Conservation (phyloP, 2,888 invertebrate genomes). For the Habroteleia sp. region DNA sequence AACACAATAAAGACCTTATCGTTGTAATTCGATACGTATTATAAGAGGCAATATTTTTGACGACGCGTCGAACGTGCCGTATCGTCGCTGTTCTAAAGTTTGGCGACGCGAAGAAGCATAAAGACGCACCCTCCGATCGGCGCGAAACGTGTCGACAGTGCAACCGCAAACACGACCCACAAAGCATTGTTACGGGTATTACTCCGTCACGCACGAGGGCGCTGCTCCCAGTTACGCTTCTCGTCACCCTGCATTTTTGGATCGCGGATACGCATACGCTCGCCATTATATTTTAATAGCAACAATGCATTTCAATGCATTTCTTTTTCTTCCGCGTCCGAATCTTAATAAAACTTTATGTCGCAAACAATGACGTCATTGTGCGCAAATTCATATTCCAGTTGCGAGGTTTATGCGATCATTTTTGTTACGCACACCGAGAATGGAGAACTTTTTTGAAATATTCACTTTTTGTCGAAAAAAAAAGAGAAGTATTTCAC, state of each 20-base stretch:
- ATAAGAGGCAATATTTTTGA: constrained; percentile 53
- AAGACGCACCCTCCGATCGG: constrained; percentile 58
- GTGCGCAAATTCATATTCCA: too few relatives aligned
- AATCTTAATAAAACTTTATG: too few relatives aligned
- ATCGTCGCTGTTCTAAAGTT: constrained; percentile 56
- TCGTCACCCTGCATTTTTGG: constrained; percentile 38
- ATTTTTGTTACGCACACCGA: too few relatives aligned
- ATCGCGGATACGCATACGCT: constrained; percentile 31
- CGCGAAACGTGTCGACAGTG: constrained; percentile 61
- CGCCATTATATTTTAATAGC: constrained; percentile 44
- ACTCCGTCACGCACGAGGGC: constrained; percentile 54
- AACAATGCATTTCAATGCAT: constrained; percentile 20
- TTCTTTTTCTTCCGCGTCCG: too few relatives aligned
- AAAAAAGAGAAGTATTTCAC: too few relatives aligned
- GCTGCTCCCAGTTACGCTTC: constrained; percentile 39
- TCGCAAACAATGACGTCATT: too few relatives aligned
- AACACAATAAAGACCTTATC: constrained; percentile 48
- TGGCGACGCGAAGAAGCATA: constrained; percentile 57
- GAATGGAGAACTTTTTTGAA: too few relatives aligned
- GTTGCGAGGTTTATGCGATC: too few relatives aligned
- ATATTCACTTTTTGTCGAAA: too few relatives aligned
- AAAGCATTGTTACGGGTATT: constrained; percentile 55
- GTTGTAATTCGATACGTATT: constrained; percentile 39
- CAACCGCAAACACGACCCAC: constrained; percentile 60
- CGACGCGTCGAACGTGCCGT: constrained; percentile 58